Conservation (phyloP, 2,888 invertebrate species). For the Troides helena region DNA sequence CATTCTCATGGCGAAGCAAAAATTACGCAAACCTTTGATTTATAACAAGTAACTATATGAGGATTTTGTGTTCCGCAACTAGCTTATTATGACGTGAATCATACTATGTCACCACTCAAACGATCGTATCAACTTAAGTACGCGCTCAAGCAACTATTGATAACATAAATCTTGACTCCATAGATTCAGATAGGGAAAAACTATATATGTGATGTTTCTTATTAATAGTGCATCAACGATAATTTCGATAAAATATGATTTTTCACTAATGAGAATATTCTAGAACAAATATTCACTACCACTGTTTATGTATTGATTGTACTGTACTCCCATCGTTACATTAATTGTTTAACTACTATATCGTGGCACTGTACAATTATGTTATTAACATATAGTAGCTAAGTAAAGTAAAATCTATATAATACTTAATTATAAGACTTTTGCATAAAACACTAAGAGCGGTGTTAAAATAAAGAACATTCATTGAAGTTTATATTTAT, state of each 20-base stretch:
- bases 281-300: constrained; percentile 72
- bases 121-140: not conserved
- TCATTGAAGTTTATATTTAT: not conserved
- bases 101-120: not conserved
- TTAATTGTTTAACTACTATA: constrained; percentile 38
- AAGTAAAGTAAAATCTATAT: constrained; percentile 6
- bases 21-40: not conserved
- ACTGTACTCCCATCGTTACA: constrained; percentile 55
- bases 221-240: not conserved
- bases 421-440: constrained; percentile 1
- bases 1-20: constrained; percentile 14
- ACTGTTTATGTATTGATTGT: constrained; percentile 58
- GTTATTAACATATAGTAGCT: constrained; percentile 1
- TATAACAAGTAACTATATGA: not conserved
- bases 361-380: constrained; percentile 17
- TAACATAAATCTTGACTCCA: no score
- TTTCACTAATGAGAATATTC: constrained; percentile 59
- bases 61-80: not conserved
- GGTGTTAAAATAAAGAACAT: not conserved
- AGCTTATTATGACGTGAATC: not conserved
- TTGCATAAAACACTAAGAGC: constrained; percentile 18
- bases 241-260: constrained; percentile 47
- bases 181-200: not conserved
- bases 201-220: not conserved
- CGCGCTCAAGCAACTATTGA: not conserved